Base-by-base conservation (phyloP, 2,113 vertebrate genomes). In the Hylia prasina region DNA sequence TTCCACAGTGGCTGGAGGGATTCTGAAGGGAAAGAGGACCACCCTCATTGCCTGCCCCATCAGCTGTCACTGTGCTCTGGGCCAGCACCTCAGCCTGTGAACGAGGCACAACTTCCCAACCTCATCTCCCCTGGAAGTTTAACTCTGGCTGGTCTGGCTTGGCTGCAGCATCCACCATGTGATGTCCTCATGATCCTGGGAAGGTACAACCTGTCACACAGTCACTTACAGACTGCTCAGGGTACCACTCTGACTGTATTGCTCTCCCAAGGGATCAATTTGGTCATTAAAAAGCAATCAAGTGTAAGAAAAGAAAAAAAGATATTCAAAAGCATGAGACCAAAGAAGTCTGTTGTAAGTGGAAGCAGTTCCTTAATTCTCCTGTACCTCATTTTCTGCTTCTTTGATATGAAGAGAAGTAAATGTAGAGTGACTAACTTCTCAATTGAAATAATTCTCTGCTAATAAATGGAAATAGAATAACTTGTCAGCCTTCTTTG, bases 101-200 rank as follows among this genome's bases (percentile, higher is more conserved):
- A 39, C 0, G 1, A 68, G 48, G 54, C 2, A 13, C 31, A 35
- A 2, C 30, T 75, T 82, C 7, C 56, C 65, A 70, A 2, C 50
- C 79, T 47, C 3, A 1, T 15, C 30, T 69, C 4, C 27, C 50
- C 35, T 66, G 47, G 8, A 30, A 37, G 14, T 51, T 45, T 48
- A 25, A n/a, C 39, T 65, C 65, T 61, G 80, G 16, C 57, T 60
- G 30, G 7, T n/a, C 64, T 56, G 60, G 37, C 47, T 68, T 51
- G 76, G 48, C 57, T 75, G 31, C 42, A 58, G 69, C 6, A 4
- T 27, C 70, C 48, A 30, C 30, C 42, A 11, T 25, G 71, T 5
- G 16, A 28, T 13, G 64, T 54, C 21, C 69, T 60, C 40, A 13
- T 0, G 4, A 15, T 44, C 15, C 63, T 63, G 50, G 37, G 60